phyloP scores from a whole-genome alignment of 2,797 vertebrate genomes.

The Platyrinchus mystaceus region DNA sequence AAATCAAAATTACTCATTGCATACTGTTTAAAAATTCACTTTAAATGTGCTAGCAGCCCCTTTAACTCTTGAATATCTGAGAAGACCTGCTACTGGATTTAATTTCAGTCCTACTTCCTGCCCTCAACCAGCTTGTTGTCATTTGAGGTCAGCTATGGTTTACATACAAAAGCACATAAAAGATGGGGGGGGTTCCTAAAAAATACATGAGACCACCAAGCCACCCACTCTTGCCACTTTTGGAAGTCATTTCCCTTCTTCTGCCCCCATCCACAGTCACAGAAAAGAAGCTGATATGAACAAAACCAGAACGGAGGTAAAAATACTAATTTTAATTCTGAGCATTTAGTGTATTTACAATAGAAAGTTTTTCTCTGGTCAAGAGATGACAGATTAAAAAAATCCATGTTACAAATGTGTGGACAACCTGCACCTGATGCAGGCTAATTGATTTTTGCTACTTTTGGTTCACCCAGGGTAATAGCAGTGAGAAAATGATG shows the following conservation, averaged over 20 bases:
- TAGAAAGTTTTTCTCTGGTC: not conserved
- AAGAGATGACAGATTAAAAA: not conserved
- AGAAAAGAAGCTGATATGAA: not conserved
- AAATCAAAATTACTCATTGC: not conserved
- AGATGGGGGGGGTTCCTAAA: not conserved
- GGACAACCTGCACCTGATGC: not conserved
- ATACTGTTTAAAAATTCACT: not conserved
- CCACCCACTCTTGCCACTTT: not conserved
- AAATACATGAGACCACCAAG: not conserved
- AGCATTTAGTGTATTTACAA: slow-evolving; percentile 63
- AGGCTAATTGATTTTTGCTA: not conserved
- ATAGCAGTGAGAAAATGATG: not conserved
- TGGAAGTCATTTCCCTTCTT: not conserved
- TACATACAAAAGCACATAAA: not conserved
- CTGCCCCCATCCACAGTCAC: not conserved
- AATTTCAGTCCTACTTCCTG: not conserved
- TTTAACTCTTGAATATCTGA: not conserved
- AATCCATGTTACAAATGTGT: not conserved
- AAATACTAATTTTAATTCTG: slow-evolving; percentile 33
- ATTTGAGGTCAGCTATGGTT: not conserved
- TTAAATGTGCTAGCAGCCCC: not conserved
- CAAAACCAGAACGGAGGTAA: not conserved
- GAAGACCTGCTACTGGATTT: not conserved
- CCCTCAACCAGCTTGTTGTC: not conserved
- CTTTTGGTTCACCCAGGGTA: not conserved